Evolutionary conservation across 2,888 invertebrate species (phyloP), one percentile per base, ranked within the genome.

Genomic region (Crepidodera aurea): DNA sequence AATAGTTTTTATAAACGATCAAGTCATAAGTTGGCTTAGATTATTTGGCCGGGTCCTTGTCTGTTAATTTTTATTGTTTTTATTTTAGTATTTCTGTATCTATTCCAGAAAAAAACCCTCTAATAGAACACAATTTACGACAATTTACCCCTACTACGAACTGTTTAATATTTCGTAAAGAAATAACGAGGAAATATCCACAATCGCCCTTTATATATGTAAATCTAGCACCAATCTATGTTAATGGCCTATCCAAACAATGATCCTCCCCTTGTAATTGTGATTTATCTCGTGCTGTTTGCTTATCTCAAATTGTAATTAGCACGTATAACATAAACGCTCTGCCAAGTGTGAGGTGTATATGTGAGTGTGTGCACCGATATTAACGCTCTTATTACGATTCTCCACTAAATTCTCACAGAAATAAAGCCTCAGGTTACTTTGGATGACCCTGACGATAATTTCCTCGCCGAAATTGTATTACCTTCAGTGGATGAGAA

Each of bases 261-360:
- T 40, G 40, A 40, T 5, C 18, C 10, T 1, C 54, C 59, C 65
- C 64, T 65, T 40, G 66, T 65, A 69, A 70, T 73, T 71, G 68
- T 71, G 74, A 75, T 73, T 73, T 71, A 73, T 73, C 71, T 69
- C 66, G 65, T 60, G 65, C 65, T 68, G 66, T 67, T 70, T 69
- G 74, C 73, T 73, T 54, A 56, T 56, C 56, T 72, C 69, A 67
- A 68, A 71, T 72, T 73, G 73, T 73, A 73, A 74, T 75, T 56
- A 48, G 56, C 46, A 56, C 55, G 55, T 46, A 48, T 48, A 56
- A 29, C 15, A 50, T 50, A 50, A 46, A 27, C 46, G 46, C 1
- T 46, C 44, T 22, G 44, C 19, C 46, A 46, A 46, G 46, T 69
- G 69, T 69, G 66, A 64, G 51, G 40, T 54, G 42, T 54, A 54